Evolutionary conservation across 2,888 invertebrate genomes (phyloP), one percentile per base, ranked within the genome.

Genomic region (Chloroclysta siterata): DNA sequence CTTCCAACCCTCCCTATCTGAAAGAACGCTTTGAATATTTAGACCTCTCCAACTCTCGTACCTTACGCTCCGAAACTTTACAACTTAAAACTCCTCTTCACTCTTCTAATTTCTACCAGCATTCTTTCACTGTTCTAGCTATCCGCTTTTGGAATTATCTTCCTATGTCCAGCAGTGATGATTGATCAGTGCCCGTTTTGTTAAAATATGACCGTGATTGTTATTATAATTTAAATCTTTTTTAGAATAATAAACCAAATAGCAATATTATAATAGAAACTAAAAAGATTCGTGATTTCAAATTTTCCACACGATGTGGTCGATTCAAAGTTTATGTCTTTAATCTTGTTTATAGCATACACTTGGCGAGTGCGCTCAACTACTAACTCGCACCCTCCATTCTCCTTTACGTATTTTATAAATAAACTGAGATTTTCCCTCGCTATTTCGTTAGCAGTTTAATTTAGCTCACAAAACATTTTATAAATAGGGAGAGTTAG

Each of bases 321-420:
- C 51, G 28, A 59, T 53, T 57, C 65, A 41, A 53, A 53, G 41
- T 65, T 61, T 50, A 61, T 44, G 44, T 44, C 17, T 65, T 51
- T 58, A 61, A 65, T 60, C 56, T 53, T 51, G 46, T 61, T 57
- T 64, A 47, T 44, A 39, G 48, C 33, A 61, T 61, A 61, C 44
- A 57, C 50, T 61, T 51, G 42, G 53, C 48, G 14, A 53, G 48
- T 48, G 36, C 39, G 53, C 51, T 53, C 22, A 50, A 36, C 53
- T 51, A 55, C 44, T 29, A 56, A 51, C 44, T 60, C 47, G 53
- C 14, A 47, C 28, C 14, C 41, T 33, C 22, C 48, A 60, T 53
- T 60, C 8, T 51, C 33, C 41, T 55, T 55, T 39, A 57, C 50
- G 28, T 57, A 50, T 42, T 57, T 57, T 57, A 47, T 15, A 41